A percentile compares a stretch with the other conserved stretches of the same genome.
Evolutionary conservation across 2,113 vertebrate genomes (phyloP).

Genomic region (Cyanistes caeruleus): DNA sequence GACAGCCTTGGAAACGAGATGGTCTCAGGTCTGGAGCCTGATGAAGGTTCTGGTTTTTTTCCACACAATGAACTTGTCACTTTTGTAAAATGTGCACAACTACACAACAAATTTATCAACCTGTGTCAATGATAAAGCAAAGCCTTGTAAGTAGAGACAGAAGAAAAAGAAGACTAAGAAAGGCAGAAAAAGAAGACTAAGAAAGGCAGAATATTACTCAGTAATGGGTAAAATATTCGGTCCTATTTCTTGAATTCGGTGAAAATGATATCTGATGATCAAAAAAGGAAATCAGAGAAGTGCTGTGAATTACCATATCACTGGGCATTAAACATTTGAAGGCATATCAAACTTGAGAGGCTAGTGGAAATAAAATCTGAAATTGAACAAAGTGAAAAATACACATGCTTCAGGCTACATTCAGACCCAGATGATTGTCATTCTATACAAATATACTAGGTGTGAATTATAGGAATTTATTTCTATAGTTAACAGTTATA

Average conservation of each 20-base stretch:
- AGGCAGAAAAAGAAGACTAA: neutral
- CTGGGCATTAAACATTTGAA: neutral
- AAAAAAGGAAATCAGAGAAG: neutral
- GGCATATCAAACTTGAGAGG: neutral
- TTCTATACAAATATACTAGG: neutral
- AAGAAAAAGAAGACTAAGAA: neutral
- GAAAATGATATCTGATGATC: neutral
- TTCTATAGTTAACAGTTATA: no score
- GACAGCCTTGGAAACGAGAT: neutral
- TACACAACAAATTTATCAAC: neutral
- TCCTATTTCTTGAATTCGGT: neutral
- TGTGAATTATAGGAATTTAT: neutral
- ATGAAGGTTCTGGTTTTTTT: neutral
- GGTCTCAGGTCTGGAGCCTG: neutral
- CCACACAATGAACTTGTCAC: neutral
- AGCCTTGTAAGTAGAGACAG: neutral
- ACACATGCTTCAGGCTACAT: neutral
- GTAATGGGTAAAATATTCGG: neutral
- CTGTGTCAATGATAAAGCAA: neutral
- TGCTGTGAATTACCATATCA: neutral
- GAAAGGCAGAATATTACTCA: neutral
- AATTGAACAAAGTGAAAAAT: neutral
- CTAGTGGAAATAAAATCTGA: neutral
- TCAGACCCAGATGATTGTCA: neutral
- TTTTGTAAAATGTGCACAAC: neutral